These are phyloP conservation scores for Sitobion miscanthi DNA, from an alignment of 1,140 invertebrate genomes.

Conservation along the genomic window DNA sequence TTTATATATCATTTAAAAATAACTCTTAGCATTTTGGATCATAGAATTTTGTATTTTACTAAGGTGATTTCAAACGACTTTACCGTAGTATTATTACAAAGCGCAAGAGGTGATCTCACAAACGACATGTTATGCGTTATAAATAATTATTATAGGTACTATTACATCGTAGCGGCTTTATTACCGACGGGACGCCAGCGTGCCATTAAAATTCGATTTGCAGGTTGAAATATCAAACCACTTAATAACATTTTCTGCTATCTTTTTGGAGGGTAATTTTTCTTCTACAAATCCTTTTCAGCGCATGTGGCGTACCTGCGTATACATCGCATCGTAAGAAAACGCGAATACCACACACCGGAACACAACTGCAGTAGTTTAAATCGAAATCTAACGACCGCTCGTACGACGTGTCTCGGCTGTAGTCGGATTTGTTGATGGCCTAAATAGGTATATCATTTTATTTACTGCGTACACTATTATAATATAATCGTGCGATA, in stretches of 20 bases:
- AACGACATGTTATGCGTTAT: not conserved
- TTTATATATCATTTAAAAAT: not conserved
- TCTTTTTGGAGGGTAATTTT: not conserved
- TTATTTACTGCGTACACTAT: not conserved
- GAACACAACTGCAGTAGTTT: not conserved
- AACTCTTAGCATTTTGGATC: not conserved
- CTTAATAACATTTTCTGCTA: not conserved
- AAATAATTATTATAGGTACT: not conserved
- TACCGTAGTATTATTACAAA: not conserved
- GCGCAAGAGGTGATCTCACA: not conserved
- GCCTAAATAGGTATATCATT: not conserved
- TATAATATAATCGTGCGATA: not conserved
- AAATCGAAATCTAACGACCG: not conserved
- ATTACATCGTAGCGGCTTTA: not conserved
- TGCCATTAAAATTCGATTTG: conserved; percentile 3
- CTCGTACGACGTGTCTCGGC: not conserved
- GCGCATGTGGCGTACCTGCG: not conserved
- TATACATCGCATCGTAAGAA: not conserved
- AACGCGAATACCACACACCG: not conserved
- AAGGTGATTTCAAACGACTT: not conserved
- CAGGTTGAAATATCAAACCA: not conserved
- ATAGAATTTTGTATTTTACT: not conserved
- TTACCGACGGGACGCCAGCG: not conserved
- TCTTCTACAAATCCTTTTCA: not conserved
- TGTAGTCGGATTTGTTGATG: not conserved